Conservation (phyloP, 2,797 vertebrate species). For the Sarcoramphus papa region DNA sequence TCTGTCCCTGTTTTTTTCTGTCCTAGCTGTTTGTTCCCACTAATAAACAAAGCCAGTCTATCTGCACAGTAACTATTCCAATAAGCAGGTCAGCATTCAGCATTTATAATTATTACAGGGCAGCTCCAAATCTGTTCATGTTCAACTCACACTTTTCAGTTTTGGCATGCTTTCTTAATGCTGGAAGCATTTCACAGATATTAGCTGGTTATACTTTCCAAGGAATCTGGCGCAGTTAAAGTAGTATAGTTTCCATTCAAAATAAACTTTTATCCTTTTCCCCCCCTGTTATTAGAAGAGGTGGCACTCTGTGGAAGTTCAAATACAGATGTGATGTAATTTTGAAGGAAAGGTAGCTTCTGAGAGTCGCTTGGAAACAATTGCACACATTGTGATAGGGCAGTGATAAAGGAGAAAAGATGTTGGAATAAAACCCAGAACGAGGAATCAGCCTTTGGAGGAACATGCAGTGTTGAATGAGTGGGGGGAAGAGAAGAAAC, state of each 20-base stretch:
- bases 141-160: neutral
- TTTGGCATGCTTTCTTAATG: conserved; percentile 1
- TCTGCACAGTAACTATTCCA: neutral
- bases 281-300: neutral
- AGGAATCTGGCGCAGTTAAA: conserved; percentile 32
- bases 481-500: neutral
- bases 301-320: neutral
- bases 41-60: neutral
- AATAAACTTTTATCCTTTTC: neutral
- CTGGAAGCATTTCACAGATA: conserved; percentile 51
- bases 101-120: neutral
- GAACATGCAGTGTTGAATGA: neutral
- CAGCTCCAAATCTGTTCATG: conserved; percentile 8
- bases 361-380: neutral
- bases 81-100: neutral
- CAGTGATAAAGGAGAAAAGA: neutral
- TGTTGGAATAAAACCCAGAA: neutral
- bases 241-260: neutral
- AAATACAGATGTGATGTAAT: neutral
- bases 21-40: neutral
- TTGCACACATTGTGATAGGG: neutral
- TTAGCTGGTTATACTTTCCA: conserved; percentile 33
- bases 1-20: neutral
- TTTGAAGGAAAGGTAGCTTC: neutral
- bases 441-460: neutral